These are phyloP conservation scores for Cirrhinus molitorella DNA, from an alignment of 2,797 vertebrate species.

Conservation along the genomic window DNA sequence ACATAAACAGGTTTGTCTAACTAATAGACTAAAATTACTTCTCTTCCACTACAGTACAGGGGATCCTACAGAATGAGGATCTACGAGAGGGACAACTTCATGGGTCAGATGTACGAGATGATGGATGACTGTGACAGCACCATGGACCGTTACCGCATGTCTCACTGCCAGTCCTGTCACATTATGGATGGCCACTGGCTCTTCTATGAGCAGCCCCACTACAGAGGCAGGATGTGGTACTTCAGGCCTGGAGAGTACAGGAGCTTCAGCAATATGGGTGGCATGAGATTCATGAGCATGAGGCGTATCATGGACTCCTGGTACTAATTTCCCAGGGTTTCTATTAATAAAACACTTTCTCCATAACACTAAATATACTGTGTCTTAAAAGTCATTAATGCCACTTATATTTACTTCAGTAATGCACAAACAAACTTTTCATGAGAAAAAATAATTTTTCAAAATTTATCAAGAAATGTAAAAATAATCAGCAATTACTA, in stretches of 20 bases:
- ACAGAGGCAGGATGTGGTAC: constrained; percentile 58
- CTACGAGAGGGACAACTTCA: constrained; percentile 47
- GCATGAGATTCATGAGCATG: constrained; percentile 57
- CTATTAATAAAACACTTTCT: background rate
- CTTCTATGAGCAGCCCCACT: constrained; percentile 60
- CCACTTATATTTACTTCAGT: background rate
- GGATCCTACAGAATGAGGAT: constrained; percentile 64
- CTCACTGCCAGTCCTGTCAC: constrained; percentile 42
- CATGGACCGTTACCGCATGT: constrained; percentile 48
- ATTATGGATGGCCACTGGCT: constrained; percentile 42
- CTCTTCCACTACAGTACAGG: constrained; percentile 49
- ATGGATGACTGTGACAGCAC: constrained; percentile 53
- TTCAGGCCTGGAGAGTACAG: constrained; percentile 60
- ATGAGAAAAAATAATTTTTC: background rate
- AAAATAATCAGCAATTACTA: background rate
- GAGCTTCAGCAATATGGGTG: constrained; percentile 51
- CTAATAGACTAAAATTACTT: background rate
- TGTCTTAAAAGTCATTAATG: constrained; percentile 13
- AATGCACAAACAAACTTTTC: background rate
- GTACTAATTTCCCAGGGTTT: constrained; percentile 11
- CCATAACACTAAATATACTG: constrained; percentile 8
- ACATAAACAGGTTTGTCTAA: no score
- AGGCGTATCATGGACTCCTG: constrained; percentile 55
- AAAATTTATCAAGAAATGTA: background rate
- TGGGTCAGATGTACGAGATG: constrained; percentile 37